Evolutionary conservation across 2,797 vertebrate species (phyloP).

Genomic region (Amazonetta brasiliensis): DNA sequence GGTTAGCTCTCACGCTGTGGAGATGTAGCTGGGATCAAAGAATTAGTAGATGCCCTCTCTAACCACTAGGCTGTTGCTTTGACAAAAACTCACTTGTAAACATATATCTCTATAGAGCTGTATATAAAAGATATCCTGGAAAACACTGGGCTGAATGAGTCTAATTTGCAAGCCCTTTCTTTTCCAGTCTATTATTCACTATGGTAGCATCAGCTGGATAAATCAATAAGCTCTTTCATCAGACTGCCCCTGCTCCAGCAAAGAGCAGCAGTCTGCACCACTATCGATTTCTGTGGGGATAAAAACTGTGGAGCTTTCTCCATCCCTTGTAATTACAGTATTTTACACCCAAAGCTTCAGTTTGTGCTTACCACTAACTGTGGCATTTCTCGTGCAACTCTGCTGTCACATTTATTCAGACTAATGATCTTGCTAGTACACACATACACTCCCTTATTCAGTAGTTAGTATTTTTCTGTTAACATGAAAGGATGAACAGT

Average conservation of each 20-base stretch:
- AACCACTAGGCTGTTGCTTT: not conserved
- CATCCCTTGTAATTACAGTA: conserved; percentile 73
- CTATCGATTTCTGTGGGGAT: conserved; percentile 75
- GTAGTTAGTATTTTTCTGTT: conserved; percentile 68
- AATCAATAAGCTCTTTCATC: conserved; percentile 73
- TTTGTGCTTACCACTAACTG: conserved; percentile 67
- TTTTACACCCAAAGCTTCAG: conserved; percentile 71
- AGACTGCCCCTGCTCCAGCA: conserved; percentile 37
- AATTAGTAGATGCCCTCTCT: not conserved
- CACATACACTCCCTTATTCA: conserved; percentile 11
- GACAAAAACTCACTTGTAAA: conserved; percentile 30
- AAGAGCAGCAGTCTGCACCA: conserved; percentile 63
- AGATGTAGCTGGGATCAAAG: not conserved
- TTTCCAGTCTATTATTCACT: conserved; percentile 64
- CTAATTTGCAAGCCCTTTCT: conserved; percentile 64
- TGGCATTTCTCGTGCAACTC: conserved; percentile 65
- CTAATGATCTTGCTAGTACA: conserved; percentile 63
- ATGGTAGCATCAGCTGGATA: conserved; percentile 63
- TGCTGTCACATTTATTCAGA: conserved; percentile 64
- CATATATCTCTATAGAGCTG: not conserved
- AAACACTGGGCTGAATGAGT: conserved; percentile 54
- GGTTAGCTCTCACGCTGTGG: not conserved
- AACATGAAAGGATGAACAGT: conserved; percentile 58
- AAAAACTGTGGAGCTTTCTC: conserved; percentile 67
- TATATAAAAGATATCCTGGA: conserved; percentile 16